Evolutionary conservation across 30 jellyfish, hydroid and myxozoan genomes (phyloP).

Genomic region (Aurelia aurita): DNA sequence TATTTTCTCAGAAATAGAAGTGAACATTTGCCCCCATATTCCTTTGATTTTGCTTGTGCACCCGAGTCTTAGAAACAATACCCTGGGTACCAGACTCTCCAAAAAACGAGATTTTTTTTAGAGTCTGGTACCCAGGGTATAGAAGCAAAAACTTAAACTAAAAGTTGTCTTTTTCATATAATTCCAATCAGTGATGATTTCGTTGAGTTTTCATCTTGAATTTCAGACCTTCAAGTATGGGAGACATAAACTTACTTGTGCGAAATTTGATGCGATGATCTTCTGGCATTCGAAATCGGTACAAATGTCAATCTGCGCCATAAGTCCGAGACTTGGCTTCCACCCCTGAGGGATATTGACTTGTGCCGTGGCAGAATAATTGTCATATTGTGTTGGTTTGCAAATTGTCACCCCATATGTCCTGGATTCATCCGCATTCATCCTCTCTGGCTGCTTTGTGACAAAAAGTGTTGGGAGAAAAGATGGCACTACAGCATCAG

Average conservation of each 20-base stretch:
- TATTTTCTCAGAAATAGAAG: no score
- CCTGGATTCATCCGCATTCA: constrained; percentile 19
- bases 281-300: constrained; percentile 17
- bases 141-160: no score
- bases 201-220: not conserved
- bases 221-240: not conserved
- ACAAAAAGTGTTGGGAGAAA: constrained; percentile 23
- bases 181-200: no score
- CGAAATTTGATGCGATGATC: constrained; percentile 22
- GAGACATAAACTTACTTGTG: constrained; percentile 2
- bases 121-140: no score
- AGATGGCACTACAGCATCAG: not conserved
- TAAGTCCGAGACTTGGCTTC: constrained; percentile 9
- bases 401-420: constrained; percentile 24
- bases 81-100: no score
- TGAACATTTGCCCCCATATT: no score
- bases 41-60: no score
- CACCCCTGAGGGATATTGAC: constrained; percentile 27
- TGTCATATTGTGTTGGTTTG: constrained; percentile 17
- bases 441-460: constrained; percentile 22
- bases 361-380: constrained; percentile 19
- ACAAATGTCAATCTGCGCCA: constrained; percentile 12
- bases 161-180: no score
- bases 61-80: no score
- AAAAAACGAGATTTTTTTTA: no score